Percentiles rank a stretch among this genome's conserved stretches.
Conservation (phyloP, 2,888 invertebrate species). For the Drosophila niveifrons region DNA sequence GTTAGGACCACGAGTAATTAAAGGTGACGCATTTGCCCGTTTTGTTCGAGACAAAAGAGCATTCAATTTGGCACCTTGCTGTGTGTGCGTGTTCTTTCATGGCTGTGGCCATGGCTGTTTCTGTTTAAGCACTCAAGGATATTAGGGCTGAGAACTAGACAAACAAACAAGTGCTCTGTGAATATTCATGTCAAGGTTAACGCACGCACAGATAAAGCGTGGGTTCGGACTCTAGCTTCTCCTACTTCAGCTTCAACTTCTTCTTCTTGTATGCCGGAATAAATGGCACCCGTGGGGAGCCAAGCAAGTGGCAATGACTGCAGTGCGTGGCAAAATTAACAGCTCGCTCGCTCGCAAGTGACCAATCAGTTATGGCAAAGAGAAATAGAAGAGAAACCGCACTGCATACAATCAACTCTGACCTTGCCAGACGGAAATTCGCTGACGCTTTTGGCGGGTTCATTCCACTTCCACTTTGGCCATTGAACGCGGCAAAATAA, state of each 20-base stretch:
- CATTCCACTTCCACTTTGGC: conserved; percentile 58
- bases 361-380: conserved; percentile 70
- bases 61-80: conserved; percentile 20
- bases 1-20: conserved; percentile 50
- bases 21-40: conserved; percentile 23
- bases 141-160: conserved; percentile 27
- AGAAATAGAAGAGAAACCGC: conserved; percentile 21
- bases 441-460: conserved; percentile 38
- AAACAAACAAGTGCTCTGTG: conserved; percentile 16
- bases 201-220: conserved; percentile 45
- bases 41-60: conserved; percentile 31
- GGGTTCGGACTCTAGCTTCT: conserved; percentile 1
- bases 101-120: not conserved
- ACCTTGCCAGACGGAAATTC: conserved; percentile 67
- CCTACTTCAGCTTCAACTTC: not conserved
- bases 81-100: too few species aligned
- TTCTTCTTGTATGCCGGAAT: conserved; percentile 29
- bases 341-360: conserved; percentile 46
- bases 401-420: conserved; percentile 77
- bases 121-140: not conserved
- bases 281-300: conserved; percentile 31
- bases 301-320: conserved; percentile 22
- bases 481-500: conserved; percentile 72
- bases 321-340: conserved; percentile 50
- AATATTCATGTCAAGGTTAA: conserved; percentile 78